Evolutionary conservation across 1,140 invertebrate genomes (phyloP).

Genomic region (Eciton burchellii): DNA sequence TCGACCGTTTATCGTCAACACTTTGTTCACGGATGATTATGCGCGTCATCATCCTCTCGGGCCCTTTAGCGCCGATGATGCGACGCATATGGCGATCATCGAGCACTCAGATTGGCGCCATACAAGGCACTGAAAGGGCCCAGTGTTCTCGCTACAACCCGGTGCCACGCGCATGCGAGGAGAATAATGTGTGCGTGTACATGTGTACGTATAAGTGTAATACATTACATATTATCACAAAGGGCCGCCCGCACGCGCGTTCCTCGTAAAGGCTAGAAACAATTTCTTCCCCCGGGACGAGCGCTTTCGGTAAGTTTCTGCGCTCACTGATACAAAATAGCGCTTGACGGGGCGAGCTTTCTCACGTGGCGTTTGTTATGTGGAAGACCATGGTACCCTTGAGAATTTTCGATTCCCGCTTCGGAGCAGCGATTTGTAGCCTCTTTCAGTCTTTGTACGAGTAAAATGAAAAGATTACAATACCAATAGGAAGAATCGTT

Average conservation of each 20-base stretch:
- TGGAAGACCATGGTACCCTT: constrained; percentile 75
- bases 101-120: constrained; percentile 13
- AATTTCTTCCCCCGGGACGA: constrained; percentile 60
- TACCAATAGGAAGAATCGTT: too few species aligned
- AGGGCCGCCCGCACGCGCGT: constrained; percentile 76
- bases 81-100: constrained; percentile 2
- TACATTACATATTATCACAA: constrained; percentile 84
- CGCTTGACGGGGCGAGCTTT: constrained; percentile 40
- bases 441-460: not conserved
- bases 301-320: constrained; percentile 14
- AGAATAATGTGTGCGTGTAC: constrained; percentile 56
- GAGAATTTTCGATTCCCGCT: constrained; percentile 35
- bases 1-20: constrained; percentile 24
- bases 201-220: constrained; percentile 78
- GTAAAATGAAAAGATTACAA: not conserved
- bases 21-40: constrained; percentile 43
- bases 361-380: constrained; percentile 58
- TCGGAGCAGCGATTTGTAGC: not conserved
- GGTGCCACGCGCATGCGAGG: constrained; percentile 35
- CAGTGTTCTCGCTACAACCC: constrained; percentile 12
- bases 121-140: constrained; percentile 39
- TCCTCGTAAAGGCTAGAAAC: constrained; percentile 76
- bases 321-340: constrained; percentile 46
- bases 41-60: constrained; percentile 37
- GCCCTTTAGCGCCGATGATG: constrained; percentile 43